Base-by-base conservation (phyloP, 2,888 invertebrate species). In the Noctua comes region DNA sequence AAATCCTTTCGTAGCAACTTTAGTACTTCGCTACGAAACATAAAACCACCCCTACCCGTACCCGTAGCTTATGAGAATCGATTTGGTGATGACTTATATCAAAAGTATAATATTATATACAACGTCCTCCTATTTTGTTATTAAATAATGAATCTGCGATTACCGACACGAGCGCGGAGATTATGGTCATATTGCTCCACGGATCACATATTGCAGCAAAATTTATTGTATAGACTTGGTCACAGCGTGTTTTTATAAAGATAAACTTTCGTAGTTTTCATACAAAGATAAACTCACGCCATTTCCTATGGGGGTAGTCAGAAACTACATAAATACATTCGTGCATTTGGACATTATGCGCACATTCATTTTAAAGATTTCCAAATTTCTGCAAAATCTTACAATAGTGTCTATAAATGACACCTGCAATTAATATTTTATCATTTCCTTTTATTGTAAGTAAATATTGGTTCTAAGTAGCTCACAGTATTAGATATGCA, bases 81-180 rank as follows among this genome's bases (percentile, higher is more conserved):
- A 65, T 31, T 40, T 21, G 0, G 4, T 40, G 57, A 69, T 77
- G 77, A 46, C 48, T 64, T n/a, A 54, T 57, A 54, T 69, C 62
- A 51, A 51, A 62, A 83, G 27, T 68, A 76, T n/a, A 66, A 66
- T 43, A 43, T 54, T 74, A 46, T n/a, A 27, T 27, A 16, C 27
- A 68, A n/a, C 54, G 46, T 65, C 43, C 13, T 65, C 36, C 31
- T 43, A 64, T 77, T 66, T 51, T 43, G 79, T 78, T 78, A 70
- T 80, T 69, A 78, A 66, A 66, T 59, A 65, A 84, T 78, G 18
- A 69, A 83, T 84, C 27, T 79, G 48, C 57, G 51, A 66, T 78
- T 65, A 69, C 79, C n/a, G 16, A 64, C 24, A 40, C 59, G 36
- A 78, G 69, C 21, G 43, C 21, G 65, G 57, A 59, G 57, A 78